Evolutionary conservation across 35 echinoderm and acorn worm genomes (phyloP), one percentile per base, ranked within the genome.

Genomic region (Ophioderma brevispina): DNA sequence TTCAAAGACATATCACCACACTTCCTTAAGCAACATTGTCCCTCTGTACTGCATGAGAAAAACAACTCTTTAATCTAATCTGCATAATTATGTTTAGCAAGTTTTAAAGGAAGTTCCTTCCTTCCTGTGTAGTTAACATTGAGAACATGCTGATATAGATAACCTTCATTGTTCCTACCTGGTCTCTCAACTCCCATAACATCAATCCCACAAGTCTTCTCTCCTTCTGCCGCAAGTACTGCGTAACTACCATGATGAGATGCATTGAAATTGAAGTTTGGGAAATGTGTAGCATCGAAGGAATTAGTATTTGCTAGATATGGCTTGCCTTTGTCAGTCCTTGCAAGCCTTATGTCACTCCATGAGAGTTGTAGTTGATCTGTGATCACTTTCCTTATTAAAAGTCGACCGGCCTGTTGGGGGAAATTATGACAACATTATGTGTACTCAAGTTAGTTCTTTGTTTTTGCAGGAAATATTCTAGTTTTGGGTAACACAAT

Each of bases 251-350:
- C 97, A 40, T 92, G 90, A 82, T 99, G 97, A 30, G 97, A 95
- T 36, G 87, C 83, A 49, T 99, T 99, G 56, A 99, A 99, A 79
- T 94, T 92, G 43, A 99, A 95, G 50, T 85, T 84, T 0, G 89
- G 52, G 30, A 86, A 80, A 0, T 55, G 49, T 25, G 59, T 3
- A 3, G 15, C 17, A 32, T 86, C 56, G 19, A 83, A 86, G 28
- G 42, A 41, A 32, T 55, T 77, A 0, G 52, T 76, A 75, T 91
- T 87, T 23, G 39, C 39, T 1, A 99, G 84, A 79, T 92, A 85
- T 11, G 97, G 97, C 81, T 99, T 99, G 59, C 97, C 97, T 87
- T 80, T 99, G 1, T 99, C 97, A 40, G 97, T 99, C 64, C 97
- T 87, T 3, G 82, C 89, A 36, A 99, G 81, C 14, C 79, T 93